phyloP scores from a whole-genome alignment of 2,888 invertebrate species.

The Bibio marci region DNA sequence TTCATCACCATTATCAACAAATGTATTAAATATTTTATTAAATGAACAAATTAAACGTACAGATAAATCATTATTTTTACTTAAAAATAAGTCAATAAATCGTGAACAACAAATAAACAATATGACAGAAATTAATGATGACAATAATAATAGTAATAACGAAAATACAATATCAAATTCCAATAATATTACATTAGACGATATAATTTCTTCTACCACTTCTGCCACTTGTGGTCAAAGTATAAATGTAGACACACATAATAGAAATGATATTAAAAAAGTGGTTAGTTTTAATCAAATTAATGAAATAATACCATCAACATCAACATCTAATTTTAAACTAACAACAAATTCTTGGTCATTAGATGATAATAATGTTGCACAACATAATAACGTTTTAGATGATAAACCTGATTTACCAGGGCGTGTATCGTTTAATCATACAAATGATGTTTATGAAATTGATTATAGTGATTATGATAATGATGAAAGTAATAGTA shows the following conservation, averaged over 20 bases:
- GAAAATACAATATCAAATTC: neutral
- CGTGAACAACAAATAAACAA: conserved; percentile 14
- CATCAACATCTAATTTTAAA: neutral
- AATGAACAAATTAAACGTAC: conserved; percentile 31
- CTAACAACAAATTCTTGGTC: neutral
- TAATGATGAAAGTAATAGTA: conserved; percentile 23
- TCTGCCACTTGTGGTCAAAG: too few relatives aligned
- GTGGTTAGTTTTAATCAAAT: too few relatives aligned
- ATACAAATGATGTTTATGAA: conserved; percentile 17
- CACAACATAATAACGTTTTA: too few relatives aligned
- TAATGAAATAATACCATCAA: neutral
- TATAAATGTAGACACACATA: too few relatives aligned
- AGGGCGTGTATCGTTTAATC: conserved; percentile 26
- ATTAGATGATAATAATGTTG: neutral
- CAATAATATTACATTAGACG: too few relatives aligned
- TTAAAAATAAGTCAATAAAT: conserved; percentile 21
- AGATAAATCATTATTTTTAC: conserved; percentile 22
- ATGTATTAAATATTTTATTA: conserved; percentile 23
- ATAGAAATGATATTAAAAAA: too few relatives aligned
- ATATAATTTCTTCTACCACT: too few relatives aligned
- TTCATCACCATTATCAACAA: conserved; percentile 19
- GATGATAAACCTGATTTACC: conserved; percentile 23
- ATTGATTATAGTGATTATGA: conserved; percentile 24
- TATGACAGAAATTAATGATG: neutral
- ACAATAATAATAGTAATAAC: neutral